Evolutionary conservation across 2,888 invertebrate genomes (phyloP), one percentile per base, ranked within the genome.

Genomic region (Margaritifera margaritifera): DNA sequence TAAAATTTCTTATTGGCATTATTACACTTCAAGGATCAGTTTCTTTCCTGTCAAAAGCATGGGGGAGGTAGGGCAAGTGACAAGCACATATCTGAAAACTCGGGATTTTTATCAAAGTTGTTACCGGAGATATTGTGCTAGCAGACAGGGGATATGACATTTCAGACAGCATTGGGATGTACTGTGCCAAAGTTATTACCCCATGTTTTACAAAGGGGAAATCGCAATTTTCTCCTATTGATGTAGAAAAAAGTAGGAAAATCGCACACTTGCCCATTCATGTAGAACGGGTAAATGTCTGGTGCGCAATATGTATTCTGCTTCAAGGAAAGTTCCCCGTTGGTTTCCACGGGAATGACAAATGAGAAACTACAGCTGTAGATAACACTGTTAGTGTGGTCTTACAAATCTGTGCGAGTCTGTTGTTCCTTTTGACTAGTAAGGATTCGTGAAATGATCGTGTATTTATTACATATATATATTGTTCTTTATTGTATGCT

Each of bases 241-340:
- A 77, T 62, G 55, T 77, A 22, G 79, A 75, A 62, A 64, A 62
- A 8, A 71, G 71, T 1, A 59, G 77, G 18, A 72, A 69, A 61
- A 67, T 77, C 54, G 74, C 79, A 4, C 60, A 66, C 57, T 63
- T 69, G 1, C n/a, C 72, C 19, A 79, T 75, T 27, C 74, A 77
- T 67, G 74, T 79, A 2, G 79, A 78, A 66, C 22, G 75, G 11
- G 74, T 78, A 6, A 78, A 78, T 52, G 78, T 18, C 50, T 68
- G 51, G 63, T 75, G 0, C 24, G 73, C n/a, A 68, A 77, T n/a
- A 78, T 78, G 78, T 56, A 64, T 68, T 19, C 59, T 77, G 11
- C 57, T 79, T 24, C 27, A 66, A 24, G 65, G 52, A n/a, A 58
- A 60, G 19, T 22, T 78, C 3, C 67, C 70, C 50, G 62, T 73